Conservation (phyloP, 2,797 vertebrate genomes). For the Sorex maritimensis region DNA sequence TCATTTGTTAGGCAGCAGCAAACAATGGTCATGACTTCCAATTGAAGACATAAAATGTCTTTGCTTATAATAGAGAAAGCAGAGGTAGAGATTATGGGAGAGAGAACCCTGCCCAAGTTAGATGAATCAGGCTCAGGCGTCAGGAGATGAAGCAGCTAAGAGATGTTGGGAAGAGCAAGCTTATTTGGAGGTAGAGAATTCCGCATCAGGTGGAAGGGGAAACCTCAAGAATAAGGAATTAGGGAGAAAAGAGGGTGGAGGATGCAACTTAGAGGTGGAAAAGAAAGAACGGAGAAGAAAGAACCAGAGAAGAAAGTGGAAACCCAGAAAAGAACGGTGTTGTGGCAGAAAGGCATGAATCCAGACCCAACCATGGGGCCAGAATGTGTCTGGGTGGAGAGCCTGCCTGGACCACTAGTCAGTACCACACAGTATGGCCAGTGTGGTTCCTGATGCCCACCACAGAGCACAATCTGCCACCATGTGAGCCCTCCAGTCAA, state of each 20-base stretch:
- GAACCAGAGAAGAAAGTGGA: neutral
- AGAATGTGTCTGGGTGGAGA: too few species aligned
- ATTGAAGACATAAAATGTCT: slow-evolving; percentile 9
- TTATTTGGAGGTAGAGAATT: slow-evolving; percentile 19
- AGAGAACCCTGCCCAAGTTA: neutral
- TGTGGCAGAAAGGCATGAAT: neutral
- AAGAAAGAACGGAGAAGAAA: slow-evolving; percentile 30
- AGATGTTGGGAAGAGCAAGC: neutral
- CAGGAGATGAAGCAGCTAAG: neutral
- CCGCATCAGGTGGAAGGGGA: neutral
- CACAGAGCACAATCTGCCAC: neutral
- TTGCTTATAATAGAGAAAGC: neutral
- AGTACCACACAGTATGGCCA: too few species aligned
- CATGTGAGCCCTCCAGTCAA: neutral
- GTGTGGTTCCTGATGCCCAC: too few species aligned
- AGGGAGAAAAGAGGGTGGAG: neutral
- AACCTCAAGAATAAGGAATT: neutral
- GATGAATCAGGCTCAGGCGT: neutral
- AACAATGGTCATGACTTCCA: neutral
- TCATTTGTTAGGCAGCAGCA: slow-evolving; percentile 28
- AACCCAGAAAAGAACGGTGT: neutral
- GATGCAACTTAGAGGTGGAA: neutral
- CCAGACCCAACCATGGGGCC: too few species aligned
- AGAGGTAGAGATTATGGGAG: neutral
- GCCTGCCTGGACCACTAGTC: too few species aligned